Evolutionary conservation across 2,888 invertebrate species (phyloP), one percentile per base, ranked within the genome.

Genomic region (Eupithecia subfuscata): DNA sequence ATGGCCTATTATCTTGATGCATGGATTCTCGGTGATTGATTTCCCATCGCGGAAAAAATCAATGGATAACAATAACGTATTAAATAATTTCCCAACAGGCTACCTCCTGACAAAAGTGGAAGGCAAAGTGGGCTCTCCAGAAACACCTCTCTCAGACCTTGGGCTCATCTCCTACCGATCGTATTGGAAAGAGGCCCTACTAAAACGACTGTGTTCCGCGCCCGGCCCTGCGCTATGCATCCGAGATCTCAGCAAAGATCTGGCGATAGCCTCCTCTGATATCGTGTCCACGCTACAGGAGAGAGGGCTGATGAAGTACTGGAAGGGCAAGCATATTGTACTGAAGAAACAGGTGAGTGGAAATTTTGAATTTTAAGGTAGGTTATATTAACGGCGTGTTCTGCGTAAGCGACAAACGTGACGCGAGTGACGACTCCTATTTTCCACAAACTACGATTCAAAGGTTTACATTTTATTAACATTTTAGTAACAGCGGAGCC

Each of bases 51-150:
- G 8, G n/a, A 7, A 48, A 7, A 48, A 48, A 48, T n/a, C 48
- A 48, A 48, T 48, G n/a, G 5, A 8, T 2, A 48, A 48, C 2
- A n/a, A n/a, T n/a, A 56, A 56, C 9, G 11, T 56, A 25, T 56
- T 56, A 12, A 60, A 22, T 56, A 60, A 14, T 60, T 25, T 56
- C 12, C 48, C 63, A 69, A 52, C 95, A 99, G 99, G 99, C 95
- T 99, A 99, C 92, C 96, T 99, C 78, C 95, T 99, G 87, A 99
- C 99, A 78, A 96, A 98, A 87, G 97, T 97, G 64, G 99, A 99
- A 94, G 98, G 98, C 79, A 99, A 99, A 95, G 98, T 99, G 74
- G 99, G 99, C n/a, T 99, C 99, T 1, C 99, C 99, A 0, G 99
- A 99, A 92, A 99, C 99, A 84, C 99, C 99, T 0, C 95, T 99